Evolutionary conservation across 2,797 vertebrate genomes (phyloP).

Genomic region (Gobionotothen gibberifrons): DNA sequence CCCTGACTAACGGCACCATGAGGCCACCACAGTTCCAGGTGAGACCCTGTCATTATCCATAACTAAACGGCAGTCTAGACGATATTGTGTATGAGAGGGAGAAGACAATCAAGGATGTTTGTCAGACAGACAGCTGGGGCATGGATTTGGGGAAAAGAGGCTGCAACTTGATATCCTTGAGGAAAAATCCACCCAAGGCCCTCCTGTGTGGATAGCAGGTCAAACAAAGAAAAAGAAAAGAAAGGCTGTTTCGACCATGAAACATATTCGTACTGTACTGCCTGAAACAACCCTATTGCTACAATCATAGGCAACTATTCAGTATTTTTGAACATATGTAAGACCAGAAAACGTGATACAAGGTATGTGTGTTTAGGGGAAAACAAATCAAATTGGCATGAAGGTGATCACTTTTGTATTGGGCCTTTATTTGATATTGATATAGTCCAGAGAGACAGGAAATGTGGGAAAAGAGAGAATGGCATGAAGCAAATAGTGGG

Average conservation of each 20-base stretch:
- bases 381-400: no score
- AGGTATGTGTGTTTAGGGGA: no score
- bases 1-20: neutral
- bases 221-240: conserved; percentile 18
- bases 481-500: no score
- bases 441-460: no score
- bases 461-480: no score
- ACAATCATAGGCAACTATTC: no score
- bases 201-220: conserved; percentile 25
- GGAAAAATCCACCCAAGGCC: conserved; percentile 18
- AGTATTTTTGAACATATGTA: no score
- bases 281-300: no score
- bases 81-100: conserved; percentile 28
- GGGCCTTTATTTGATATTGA: no score
- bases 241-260: neutral
- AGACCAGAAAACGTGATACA: no score
- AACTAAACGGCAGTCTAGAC: conserved; percentile 59
- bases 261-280: no score
- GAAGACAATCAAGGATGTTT: conserved; percentile 61
- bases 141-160: conserved; percentile 30
- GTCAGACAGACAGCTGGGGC: conserved; percentile 51
- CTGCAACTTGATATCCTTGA: conserved; percentile 55
- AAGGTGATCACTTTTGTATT: no score
- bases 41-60: conserved; percentile 58
- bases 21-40: conserved; percentile 36